Conservation (phyloP, 2,888 invertebrate genomes). For the Hyles lineata region DNA sequence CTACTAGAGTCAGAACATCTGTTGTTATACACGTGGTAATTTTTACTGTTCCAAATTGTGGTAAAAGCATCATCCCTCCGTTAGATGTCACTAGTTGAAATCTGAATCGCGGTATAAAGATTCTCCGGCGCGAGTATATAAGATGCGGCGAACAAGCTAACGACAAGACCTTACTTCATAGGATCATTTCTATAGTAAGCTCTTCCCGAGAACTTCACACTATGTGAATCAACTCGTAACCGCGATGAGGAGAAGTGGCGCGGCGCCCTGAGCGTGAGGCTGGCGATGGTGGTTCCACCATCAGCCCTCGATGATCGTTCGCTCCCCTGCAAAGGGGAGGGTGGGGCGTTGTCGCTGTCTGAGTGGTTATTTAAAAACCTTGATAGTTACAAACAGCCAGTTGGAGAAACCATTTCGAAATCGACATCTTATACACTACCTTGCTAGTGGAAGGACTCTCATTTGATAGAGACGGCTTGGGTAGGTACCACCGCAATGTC, state of each 20-base stretch:
- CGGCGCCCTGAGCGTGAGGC: slow-evolving; percentile 46
- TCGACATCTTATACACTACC: too few relatives aligned
- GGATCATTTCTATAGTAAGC: slow-evolving; percentile 53
- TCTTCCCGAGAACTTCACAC: slow-evolving; percentile 46
- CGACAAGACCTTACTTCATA: slow-evolving; percentile 50
- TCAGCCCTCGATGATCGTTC: slow-evolving; percentile 50
- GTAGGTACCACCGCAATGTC: too few relatives aligned
- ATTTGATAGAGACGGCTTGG: too few relatives aligned
- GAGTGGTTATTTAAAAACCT: slow-evolving; percentile 38
- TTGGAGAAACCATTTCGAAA: too few relatives aligned
- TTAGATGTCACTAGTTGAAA: slow-evolving; percentile 28
- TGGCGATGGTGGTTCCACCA: slow-evolving; percentile 34
- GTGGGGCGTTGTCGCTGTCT: slow-evolving; percentile 49
- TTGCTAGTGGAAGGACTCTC: too few relatives aligned
- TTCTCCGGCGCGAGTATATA: slow-evolving; percentile 23
- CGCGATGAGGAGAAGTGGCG: slow-evolving; percentile 46
- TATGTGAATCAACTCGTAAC: slow-evolving; percentile 40
- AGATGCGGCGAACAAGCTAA: not conserved
- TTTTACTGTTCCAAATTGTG: too few relatives aligned
- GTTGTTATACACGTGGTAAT: slow-evolving; percentile 4
- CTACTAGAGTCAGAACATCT: not conserved
- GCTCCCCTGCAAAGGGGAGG: slow-evolving; percentile 37
- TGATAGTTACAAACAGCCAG: too few relatives aligned
- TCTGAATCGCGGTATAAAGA: slow-evolving; percentile 34
- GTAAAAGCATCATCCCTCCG: not conserved